Conservation (phyloP, 2,888 invertebrate species). For the Drosophila rubida region DNA sequence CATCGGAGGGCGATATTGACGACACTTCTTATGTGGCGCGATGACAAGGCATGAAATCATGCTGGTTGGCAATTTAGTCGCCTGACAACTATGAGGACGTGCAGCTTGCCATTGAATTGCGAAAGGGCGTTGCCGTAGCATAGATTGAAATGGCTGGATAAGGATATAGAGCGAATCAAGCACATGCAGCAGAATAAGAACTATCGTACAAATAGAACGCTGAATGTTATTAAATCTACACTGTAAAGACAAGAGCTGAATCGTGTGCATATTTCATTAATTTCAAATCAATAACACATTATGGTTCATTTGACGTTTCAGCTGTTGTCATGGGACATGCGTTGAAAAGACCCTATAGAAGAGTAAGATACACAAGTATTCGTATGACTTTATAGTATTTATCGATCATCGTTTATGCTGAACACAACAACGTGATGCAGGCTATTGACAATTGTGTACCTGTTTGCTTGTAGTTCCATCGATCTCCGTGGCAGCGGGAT, state of each 20-base stretch:
- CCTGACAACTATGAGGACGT: constrained; percentile 37
- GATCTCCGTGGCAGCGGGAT: constrained; percentile 83
- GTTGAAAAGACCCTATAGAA: neutral
- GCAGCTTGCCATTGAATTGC: constrained; percentile 11
- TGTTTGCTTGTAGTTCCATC: constrained; percentile 84
- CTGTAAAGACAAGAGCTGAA: constrained; percentile 7
- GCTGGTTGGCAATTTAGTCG: constrained; percentile 44
- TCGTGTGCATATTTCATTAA: neutral
- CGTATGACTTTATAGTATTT: constrained; percentile 23
- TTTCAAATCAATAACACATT: no score
- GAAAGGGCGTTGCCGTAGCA: constrained; percentile 46
- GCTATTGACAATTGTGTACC: constrained; percentile 78
- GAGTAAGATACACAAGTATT: constrained; percentile 21
- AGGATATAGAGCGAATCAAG: neutral
- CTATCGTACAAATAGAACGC: constrained; percentile 2
- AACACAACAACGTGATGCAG: constrained; percentile 19
- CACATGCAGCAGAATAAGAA: constrained; percentile 12
- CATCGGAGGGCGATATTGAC: constrained; percentile 44
- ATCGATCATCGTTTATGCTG: constrained; percentile 21
- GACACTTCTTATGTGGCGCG: constrained; percentile 46
- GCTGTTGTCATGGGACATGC: constrained; percentile 20
- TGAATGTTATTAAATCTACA: neutral
- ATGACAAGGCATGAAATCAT: constrained; percentile 53
- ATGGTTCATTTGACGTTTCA: neutral
- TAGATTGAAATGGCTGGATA: constrained; percentile 8